phyloP scores from a whole-genome alignment of 1,140 invertebrate genomes.

The Brachionus asplanchnoidis region DNA sequence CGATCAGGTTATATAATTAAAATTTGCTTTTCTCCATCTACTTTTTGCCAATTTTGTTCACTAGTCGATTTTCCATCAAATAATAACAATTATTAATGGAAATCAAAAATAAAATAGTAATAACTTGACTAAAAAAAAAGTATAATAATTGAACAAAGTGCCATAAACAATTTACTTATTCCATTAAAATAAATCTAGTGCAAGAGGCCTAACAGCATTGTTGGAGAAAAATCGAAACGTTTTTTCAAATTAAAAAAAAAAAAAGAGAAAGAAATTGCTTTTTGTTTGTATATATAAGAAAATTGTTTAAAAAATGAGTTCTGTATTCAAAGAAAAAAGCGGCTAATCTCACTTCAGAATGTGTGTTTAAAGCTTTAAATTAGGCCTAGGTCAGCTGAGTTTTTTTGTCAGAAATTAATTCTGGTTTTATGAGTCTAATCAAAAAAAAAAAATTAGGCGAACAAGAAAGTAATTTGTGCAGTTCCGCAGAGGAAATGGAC shows the following conservation, averaged over 20 bases:
- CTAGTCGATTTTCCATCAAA: background rate
- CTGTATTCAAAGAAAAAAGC: background rate
- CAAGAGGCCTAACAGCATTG: constrained; percentile 32
- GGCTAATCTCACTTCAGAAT: background rate
- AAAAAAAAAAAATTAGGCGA: too few species aligned
- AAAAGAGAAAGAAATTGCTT: background rate
- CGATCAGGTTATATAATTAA: background rate
- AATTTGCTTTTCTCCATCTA: background rate
- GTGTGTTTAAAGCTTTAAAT: background rate
- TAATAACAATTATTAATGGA: background rate
- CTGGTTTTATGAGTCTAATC: too few species aligned
- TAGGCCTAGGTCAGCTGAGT: background rate
- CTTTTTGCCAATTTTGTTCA: background rate
- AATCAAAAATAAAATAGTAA: constrained; percentile 12
- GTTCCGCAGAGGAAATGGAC: background rate
- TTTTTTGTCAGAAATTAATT: too few species aligned
- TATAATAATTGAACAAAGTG: constrained; percentile 36
- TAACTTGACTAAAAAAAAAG: constrained; percentile 19
- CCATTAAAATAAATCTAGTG: constrained; percentile 33
- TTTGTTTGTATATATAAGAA: constrained; percentile 24
- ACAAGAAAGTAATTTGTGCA: background rate
- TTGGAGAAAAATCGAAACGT: background rate
- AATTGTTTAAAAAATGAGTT: background rate
- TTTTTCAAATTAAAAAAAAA: background rate
- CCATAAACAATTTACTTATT: constrained; percentile 33